Evolutionary conservation across 2,797 vertebrate species (phyloP).

Genomic region (Fundulus diaphanus): DNA sequence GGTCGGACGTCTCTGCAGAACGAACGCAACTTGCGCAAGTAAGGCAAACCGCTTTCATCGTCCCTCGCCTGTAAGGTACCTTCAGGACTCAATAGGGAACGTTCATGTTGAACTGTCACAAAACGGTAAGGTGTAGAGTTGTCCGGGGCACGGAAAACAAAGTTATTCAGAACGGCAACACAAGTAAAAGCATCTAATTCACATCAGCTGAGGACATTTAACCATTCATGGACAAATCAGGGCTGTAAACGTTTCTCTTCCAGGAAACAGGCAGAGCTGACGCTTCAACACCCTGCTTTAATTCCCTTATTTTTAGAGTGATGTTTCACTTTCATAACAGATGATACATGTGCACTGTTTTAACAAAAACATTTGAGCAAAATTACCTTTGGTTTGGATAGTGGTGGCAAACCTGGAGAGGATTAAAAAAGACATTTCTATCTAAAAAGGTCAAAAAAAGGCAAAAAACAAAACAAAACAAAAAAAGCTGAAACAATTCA

Average conservation of each 20-base stretch:
- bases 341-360: slow-evolving; percentile 24
- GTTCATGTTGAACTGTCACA: slow-evolving; percentile 55
- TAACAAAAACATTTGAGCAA: slow-evolving; percentile 23
- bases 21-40: slow-evolving; percentile 9
- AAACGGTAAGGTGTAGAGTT: too few relatives aligned
- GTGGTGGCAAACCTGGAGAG: slow-evolving; percentile 30
- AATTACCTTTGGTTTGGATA: slow-evolving; percentile 5
- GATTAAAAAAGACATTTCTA: slow-evolving; percentile 20
- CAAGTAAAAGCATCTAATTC: slow-evolving; percentile 14
- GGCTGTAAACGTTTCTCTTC: slow-evolving; percentile 23
- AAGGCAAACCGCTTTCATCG: slow-evolving; percentile 53
- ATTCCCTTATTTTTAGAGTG: slow-evolving; percentile 5
- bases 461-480: too few relatives aligned
- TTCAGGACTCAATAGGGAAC: slow-evolving; percentile 60
- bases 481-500: slow-evolving; percentile 14
- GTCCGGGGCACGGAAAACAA: not conserved
- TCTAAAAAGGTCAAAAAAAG: slow-evolving; percentile 48
- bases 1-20: slow-evolving; percentile 10
- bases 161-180: not conserved
- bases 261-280: slow-evolving; percentile 44
- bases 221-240: not conserved
- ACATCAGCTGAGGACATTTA: slow-evolving; percentile 33
- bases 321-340: slow-evolving; percentile 18
- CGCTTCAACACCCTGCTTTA: slow-evolving; percentile 6
- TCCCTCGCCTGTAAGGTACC: slow-evolving; percentile 44